Evolutionary conservation across 2,888 invertebrate species (phyloP).

Genomic region (Antheraea assamensis): DNA sequence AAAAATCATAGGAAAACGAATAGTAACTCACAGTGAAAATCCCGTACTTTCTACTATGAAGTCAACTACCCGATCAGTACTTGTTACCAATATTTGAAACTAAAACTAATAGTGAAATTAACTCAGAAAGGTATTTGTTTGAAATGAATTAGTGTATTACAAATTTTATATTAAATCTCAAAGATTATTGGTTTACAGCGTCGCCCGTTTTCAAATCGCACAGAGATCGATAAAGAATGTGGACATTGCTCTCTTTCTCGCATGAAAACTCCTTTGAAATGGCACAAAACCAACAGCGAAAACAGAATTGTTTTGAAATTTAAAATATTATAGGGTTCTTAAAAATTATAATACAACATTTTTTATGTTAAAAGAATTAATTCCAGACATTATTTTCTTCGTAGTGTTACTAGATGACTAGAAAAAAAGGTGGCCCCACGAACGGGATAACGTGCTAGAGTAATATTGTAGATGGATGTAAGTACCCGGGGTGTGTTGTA

Average conservation of each 20-base stretch:
- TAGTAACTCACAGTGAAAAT: too few relatives aligned
- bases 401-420: slow-evolving; percentile 62
- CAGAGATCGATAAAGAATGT: not conserved
- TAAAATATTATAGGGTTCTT: not conserved
- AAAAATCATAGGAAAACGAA: too few relatives aligned
- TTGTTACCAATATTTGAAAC: not conserved
- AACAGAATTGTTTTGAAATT: too few relatives aligned
- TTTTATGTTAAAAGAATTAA: slow-evolving; percentile 6
- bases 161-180: not conserved
- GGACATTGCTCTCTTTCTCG: not conserved
- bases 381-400: slow-evolving; percentile 60
- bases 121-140: not conserved
- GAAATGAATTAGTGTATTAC: not conserved
- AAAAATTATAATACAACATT: not conserved
- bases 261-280: not conserved
- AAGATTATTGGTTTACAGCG: not conserved
- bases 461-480: slow-evolving; percentile 82
- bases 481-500: slow-evolving; percentile 81
- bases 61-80: not conserved
- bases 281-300: not conserved
- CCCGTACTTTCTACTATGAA: not conserved
- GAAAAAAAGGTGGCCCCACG: slow-evolving; percentile 74
- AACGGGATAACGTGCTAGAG: slow-evolving; percentile 80
- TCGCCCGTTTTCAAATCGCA: not conserved
- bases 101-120: not conserved